A percentile compares a stretch with the other conserved stretches of the same genome.
Evolutionary conservation across 2,888 invertebrate genomes (phyloP).

Genomic region (Caradrina kadenii): DNA sequence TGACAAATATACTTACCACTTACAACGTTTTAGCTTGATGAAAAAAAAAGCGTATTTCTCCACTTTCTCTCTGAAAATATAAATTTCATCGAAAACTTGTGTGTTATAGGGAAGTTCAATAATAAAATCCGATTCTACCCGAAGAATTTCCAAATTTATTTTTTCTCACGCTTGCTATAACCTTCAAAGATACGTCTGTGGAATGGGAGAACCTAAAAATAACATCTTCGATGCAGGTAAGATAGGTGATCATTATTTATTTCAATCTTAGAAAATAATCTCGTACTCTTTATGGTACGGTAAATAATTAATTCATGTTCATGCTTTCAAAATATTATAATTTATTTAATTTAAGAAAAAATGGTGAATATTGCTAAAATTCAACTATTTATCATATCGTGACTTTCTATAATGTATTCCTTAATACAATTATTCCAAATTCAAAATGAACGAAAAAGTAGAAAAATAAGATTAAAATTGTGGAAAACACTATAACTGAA

Average conservation of each 20-base stretch:
- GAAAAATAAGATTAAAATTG: not conserved
- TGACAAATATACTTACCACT: conserved; percentile 71
- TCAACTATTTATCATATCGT: not conserved
- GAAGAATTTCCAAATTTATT: conserved; percentile 28
- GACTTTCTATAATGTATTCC: not conserved
- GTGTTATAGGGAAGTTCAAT: conserved; percentile 50
- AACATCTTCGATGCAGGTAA: conserved; percentile 1
- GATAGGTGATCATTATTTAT: conserved; percentile 11
- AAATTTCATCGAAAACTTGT: conserved; percentile 53
- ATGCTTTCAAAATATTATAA: no score
- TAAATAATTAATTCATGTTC: conserved; percentile 1
- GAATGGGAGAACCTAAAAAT: conserved; percentile 10
- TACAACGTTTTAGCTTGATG: conserved; percentile 65
- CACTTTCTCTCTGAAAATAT: conserved; percentile 39
- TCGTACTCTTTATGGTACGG: not conserved
- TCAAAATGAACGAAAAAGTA: not conserved
- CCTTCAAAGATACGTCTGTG: conserved; percentile 33
- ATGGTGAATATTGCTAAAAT: not conserved
- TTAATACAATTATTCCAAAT: not conserved
- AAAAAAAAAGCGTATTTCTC: conserved; percentile 57
- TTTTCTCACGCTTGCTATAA: conserved; percentile 25
- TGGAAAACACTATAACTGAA: conserved; percentile 1
- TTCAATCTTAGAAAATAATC: conserved; percentile 5
- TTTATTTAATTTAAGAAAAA: no score
- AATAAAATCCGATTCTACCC: conserved; percentile 44